phyloP scores from a whole-genome alignment of 2,113 vertebrate species.

The Rhizomys pruinosus region DNA sequence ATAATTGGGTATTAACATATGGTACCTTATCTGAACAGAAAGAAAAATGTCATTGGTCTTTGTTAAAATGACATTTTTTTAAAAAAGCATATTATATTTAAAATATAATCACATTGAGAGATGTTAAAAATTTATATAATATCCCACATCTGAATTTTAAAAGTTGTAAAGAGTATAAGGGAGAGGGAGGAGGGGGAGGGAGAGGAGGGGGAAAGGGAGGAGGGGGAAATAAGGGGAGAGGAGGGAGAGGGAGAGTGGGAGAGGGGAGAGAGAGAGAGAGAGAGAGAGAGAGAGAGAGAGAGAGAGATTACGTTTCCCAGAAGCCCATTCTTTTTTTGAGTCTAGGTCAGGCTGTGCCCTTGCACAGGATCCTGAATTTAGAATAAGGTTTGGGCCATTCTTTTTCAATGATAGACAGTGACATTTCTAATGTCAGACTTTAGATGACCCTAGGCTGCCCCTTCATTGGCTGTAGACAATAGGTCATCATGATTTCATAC shows the following conservation, averaged over 20 bases:
- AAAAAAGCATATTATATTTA: slow-evolving; percentile 1
- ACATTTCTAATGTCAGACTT: not conserved
- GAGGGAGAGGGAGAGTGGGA: too few species aligned
- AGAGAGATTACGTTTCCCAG: not conserved
- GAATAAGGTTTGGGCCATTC: not conserved
- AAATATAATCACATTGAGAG: slow-evolving; percentile 40
- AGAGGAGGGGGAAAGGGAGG: too few species aligned
- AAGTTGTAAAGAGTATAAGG: not conserved
- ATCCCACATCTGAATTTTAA: not conserved
- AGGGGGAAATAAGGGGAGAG: too few species aligned
- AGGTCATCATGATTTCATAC: not conserved
- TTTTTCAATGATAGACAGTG: not conserved
- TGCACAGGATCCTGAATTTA: not conserved
- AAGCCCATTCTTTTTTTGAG: not conserved
- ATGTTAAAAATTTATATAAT: not conserved
- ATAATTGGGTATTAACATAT: slow-evolving; percentile 22
- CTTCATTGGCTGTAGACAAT: not conserved
- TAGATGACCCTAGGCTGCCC: not conserved
- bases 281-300: too few species aligned
- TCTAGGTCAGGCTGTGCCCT: not conserved
- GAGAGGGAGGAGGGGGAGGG: too few species aligned
- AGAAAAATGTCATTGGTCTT: slow-evolving; percentile 22
- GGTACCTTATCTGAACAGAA: not conserved
- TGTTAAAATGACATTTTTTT: slow-evolving; percentile 39
- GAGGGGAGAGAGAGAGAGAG: too few species aligned